Conservation (phyloP, 1,140 invertebrate species). For the Sycobia sp. region DNA sequence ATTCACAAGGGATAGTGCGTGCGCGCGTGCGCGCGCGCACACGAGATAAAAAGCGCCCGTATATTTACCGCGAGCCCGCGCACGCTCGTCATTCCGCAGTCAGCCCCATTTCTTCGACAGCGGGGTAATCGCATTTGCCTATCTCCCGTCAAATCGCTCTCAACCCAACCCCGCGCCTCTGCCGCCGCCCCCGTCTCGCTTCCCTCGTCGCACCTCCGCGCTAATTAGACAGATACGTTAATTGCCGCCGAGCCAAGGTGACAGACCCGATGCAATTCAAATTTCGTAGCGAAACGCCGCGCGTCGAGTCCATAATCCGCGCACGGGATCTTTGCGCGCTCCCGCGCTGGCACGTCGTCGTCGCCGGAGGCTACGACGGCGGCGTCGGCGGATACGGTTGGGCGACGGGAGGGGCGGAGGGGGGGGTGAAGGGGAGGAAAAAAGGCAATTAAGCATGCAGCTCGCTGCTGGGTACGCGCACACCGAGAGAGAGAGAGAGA, state of each 20-base stretch:
- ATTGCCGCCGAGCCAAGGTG: not conserved
- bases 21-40: too few relatives aligned
- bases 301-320: not conserved
- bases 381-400: too few relatives aligned
- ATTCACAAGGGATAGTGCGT: too few relatives aligned
- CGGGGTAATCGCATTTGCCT: not conserved
- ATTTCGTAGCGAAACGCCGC: not conserved
- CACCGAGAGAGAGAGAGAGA: too few relatives aligned
- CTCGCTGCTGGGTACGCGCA: too few relatives aligned
- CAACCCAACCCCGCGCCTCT: not conserved
- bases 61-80: too few relatives aligned
- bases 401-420: too few relatives aligned
- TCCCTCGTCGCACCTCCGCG: not conserved
- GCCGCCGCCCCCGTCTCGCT: not conserved
- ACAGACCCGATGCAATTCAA: constrained; percentile 9
- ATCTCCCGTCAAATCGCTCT: not conserved
- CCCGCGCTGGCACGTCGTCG: too few relatives aligned
- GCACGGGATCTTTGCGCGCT: not conserved
- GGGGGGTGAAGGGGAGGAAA: too few relatives aligned
- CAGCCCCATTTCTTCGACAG: not conserved
- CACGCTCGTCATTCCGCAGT: too few relatives aligned
- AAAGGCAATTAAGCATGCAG: constrained; percentile 12
- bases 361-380: too few relatives aligned
- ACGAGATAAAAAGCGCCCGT: constrained; percentile 4
- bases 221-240: constrained; percentile 22